A percentile compares a stretch with the other conserved stretches of the same genome.
Evolutionary conservation across 2,888 invertebrate genomes (phyloP).

Genomic region (Trichopoda pennipes): DNA sequence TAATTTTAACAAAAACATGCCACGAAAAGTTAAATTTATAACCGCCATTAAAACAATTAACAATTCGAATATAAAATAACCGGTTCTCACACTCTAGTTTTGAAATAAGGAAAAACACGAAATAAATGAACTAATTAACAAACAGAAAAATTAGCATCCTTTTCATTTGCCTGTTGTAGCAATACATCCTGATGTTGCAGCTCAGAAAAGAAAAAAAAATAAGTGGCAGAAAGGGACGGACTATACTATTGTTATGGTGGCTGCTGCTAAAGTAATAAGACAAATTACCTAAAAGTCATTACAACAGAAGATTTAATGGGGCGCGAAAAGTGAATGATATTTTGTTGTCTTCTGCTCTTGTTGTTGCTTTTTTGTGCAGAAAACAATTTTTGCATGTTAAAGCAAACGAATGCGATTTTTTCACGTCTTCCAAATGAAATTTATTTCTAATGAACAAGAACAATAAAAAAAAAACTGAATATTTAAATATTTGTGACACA

Average conservation of each 20-base stretch:
- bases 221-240: conserved; percentile 19
- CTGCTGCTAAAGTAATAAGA: conserved; percentile 60
- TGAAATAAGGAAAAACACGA: not conserved
- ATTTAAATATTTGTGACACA: conserved; percentile 76
- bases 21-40: conserved; percentile 66
- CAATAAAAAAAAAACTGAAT: conserved; percentile 32
- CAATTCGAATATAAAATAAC: conserved; percentile 68
- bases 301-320: conserved; percentile 67
- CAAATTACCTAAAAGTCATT: conserved; percentile 67
- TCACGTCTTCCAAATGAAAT: conserved; percentile 54
- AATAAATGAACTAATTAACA: conserved; percentile 65
- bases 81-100: not conserved
- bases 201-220: not conserved
- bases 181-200: not conserved
- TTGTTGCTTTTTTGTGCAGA: not conserved
- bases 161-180: conserved; percentile 32
- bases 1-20: conserved; percentile 28
- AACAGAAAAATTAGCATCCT: conserved; percentile 61
- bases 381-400: not conserved
- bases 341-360: conserved; percentile 18
- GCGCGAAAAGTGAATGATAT: conserved; percentile 66
- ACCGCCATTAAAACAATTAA: conserved; percentile 79
- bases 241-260: conserved; percentile 33
- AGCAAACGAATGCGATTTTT: conserved; percentile 23
- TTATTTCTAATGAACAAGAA: conserved; percentile 62